Base-by-base conservation (phyloP, 2,888 invertebrate species). In the Eupithecia insigniata region DNA sequence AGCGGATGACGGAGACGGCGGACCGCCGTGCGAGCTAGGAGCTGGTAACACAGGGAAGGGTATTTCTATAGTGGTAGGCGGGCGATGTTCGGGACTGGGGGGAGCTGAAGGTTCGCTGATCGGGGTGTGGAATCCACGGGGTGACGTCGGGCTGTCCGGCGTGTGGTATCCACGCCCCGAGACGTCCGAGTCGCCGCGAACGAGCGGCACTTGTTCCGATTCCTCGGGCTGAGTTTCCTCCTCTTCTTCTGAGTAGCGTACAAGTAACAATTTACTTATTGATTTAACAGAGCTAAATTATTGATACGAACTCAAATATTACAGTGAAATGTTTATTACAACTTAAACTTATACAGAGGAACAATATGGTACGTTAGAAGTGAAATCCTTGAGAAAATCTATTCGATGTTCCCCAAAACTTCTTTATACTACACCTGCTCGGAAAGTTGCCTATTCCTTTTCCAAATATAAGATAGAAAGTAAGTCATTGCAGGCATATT, bases 1-100 rank as follows among this genome's bases (percentile, higher is more conserved):
- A 1, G 97, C 98, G 0, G 98, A 98, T 75, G 97, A 97, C 0
- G 98, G 98, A 0, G 98, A 97, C 0, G 97, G 96, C 0, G 96
- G 96, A 22, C 90, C 92, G 51, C 84, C 89, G 22, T 84, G 89
- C 0, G 89, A 87, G 6, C 82, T 82, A 36, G 86, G 83, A 2
- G 88, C 83, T 30, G 88, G 85, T 6, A 89, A 78, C 74, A 90
- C 85, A 85, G 94, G 78, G 82, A 90, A 95, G 94, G 88, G 93
- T 58, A 84, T 89, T 93, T 95, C 90, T 18, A 95, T 96, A 96
- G 32, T 96, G 95, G 84, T 96, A 95, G 22, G 96, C 4, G 85
- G 85, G 22, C 84, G 85, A 85, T 85, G 89, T 84, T 90, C 77
- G 83, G 94, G 96, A 39, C 93, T 88, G 14, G 91, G 83, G 1